A percentile compares a stretch with the other conserved stretches of the same genome.
Evolutionary conservation across 2,797 vertebrate genomes (phyloP).

Genomic region (Sciurus vulgaris): DNA sequence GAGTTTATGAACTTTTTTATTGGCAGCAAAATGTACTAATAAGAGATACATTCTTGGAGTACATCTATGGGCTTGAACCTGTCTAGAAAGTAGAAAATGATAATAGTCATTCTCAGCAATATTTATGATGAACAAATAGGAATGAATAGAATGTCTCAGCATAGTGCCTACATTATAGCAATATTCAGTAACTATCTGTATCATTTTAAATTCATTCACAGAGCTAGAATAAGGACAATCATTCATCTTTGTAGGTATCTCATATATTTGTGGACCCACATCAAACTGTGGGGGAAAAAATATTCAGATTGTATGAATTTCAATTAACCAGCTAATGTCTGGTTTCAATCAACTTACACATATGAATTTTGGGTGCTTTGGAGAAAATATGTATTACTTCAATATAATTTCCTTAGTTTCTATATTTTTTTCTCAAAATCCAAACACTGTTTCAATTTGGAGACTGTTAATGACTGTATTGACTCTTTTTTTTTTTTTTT

Average conservation of each 20-base stretch:
- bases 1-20: background rate
- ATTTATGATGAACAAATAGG: background rate
- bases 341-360: background rate
- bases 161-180: background rate
- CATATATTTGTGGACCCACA: background rate
- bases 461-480: background rate
- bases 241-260: background rate
- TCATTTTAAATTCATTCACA: background rate
- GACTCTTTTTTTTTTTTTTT: background rate
- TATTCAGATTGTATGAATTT: conserved; percentile 1
- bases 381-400: background rate
- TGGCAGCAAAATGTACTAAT: background rate
- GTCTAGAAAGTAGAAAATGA: conserved; percentile 50
- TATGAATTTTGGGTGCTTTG: background rate
- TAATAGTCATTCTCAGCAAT: background rate
- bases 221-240: background rate
- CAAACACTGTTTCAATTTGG: background rate
- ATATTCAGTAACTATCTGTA: background rate
- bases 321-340: background rate
- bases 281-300: background rate
- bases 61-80: background rate
- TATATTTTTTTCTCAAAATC: background rate
- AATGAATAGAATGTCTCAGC: background rate
- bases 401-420: background rate
- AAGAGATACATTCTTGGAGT: background rate